phyloP scores from a whole-genome alignment of 2,113 vertebrate genomes.

The Scartelaos histophorus region DNA sequence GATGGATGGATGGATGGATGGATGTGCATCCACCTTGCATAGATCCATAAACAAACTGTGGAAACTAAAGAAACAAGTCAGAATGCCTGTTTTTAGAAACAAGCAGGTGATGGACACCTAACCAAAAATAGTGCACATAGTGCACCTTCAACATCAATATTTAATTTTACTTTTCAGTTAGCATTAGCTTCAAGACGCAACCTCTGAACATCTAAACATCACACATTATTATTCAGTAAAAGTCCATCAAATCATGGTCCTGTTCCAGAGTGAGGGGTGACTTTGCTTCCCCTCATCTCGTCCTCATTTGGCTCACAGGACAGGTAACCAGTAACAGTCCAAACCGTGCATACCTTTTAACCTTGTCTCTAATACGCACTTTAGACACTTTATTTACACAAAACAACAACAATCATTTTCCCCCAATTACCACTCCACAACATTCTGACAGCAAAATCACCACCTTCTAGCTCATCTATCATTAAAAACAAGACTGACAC shows the following conservation, averaged over 20 bases:
- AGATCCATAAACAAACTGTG: too few species aligned
- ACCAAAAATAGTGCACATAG: too few species aligned
- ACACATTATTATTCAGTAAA: neutral
- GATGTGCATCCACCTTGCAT: too few species aligned
- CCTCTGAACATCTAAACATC: too few species aligned
- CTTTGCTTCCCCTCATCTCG: neutral
- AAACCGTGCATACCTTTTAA: neutral
- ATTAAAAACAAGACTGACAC: slow-evolving; percentile 45
- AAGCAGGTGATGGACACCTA: too few species aligned
- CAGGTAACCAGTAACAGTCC: slow-evolving; percentile 18
- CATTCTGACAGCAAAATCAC: slow-evolving; percentile 55
- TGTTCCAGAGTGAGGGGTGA: neutral
- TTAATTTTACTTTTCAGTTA: too few species aligned
- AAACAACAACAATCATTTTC: slow-evolving; percentile 19
- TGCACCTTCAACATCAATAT: too few species aligned
- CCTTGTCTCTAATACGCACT: slow-evolving; percentile 9
- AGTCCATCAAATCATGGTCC: neutral
- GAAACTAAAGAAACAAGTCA: too few species aligned
- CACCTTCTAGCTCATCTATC: slow-evolving; percentile 12
- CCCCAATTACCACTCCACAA: slow-evolving; percentile 26
- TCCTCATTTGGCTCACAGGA: neutral
- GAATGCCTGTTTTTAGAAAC: too few species aligned
- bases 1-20: too few species aligned
- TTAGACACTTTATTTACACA: slow-evolving; percentile 23
- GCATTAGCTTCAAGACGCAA: too few species aligned